Conservation (phyloP, 2,797 vertebrate species). For the Cirrhinus molitorella region DNA sequence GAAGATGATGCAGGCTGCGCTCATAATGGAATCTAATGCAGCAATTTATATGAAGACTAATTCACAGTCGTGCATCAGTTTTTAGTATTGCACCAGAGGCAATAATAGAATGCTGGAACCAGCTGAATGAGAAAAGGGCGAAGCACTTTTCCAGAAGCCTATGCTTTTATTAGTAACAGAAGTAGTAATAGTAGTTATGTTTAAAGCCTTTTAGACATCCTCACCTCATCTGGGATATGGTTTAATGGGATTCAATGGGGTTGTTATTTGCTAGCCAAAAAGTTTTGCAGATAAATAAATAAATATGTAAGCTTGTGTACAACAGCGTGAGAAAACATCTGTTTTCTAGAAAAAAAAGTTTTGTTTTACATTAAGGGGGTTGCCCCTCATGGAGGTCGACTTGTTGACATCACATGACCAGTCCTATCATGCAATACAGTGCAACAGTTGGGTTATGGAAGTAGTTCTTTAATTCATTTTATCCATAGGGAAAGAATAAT, state of each 20-base stretch:
- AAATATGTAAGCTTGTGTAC: too few species aligned
- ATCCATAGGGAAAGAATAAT: neutral
- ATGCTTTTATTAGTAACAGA: constrained; percentile 7
- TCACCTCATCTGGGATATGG: neutral
- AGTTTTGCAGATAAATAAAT: constrained; percentile 14
- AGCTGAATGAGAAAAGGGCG: neutral
- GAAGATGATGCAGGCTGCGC: constrained; percentile 28
- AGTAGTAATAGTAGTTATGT: neutral
- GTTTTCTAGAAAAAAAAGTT: neutral
- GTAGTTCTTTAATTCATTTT: neutral
- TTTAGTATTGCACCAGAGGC: constrained; percentile 13
- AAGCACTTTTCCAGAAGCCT: neutral
- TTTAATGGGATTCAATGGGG: neutral
- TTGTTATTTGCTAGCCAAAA: neutral
- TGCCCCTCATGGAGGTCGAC: accelerated
- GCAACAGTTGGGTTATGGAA: neutral
- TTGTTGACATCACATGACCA: neutral
- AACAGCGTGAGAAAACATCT: neutral
- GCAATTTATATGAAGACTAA: constrained; percentile 20
- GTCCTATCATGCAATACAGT: neutral
- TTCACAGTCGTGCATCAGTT: constrained; percentile 18
- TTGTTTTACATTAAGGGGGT: neutral
- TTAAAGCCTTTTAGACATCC: neutral
- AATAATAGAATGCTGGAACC: neutral
- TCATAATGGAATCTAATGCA: constrained; percentile 40